Evolutionary conservation across 1,140 invertebrate species (phyloP).

Genomic region (Helicoverpa zea): DNA sequence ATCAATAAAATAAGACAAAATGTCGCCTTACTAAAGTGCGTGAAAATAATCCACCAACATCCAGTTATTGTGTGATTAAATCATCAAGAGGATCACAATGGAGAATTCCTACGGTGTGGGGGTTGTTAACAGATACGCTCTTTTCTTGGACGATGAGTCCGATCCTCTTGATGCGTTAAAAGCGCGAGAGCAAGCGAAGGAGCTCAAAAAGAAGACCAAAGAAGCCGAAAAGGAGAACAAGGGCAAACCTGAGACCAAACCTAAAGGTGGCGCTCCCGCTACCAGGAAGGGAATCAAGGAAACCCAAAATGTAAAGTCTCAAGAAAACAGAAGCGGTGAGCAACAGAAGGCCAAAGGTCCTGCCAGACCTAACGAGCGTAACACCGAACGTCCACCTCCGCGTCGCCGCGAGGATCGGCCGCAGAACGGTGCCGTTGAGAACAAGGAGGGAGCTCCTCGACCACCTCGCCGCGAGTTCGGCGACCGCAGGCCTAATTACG

Average conservation of each 20-base stretch:
- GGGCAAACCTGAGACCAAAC: slow-evolving; percentile 88
- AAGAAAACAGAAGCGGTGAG: slow-evolving; percentile 90
- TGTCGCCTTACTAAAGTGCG: slow-evolving; percentile 84
- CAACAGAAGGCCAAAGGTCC: slow-evolving; percentile 85
- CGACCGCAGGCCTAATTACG: slow-evolving; percentile 87
- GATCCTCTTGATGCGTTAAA: slow-evolving; percentile 96
- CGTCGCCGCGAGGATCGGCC: slow-evolving; percentile 81
- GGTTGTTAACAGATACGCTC: slow-evolving; percentile 96
- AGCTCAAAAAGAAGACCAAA: slow-evolving; percentile 94
- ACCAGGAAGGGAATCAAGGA: slow-evolving; percentile 90
- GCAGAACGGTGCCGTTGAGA: slow-evolving; percentile 80
- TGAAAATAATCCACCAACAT: slow-evolving; percentile 86
- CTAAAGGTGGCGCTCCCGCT: slow-evolving; percentile 86
- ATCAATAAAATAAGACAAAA: slow-evolving; percentile 87
- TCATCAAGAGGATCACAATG: slow-evolving; percentile 90
- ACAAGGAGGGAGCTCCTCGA: slow-evolving; percentile 76
- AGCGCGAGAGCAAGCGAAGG: slow-evolving; percentile 92
- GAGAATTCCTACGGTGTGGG: slow-evolving; percentile 97
- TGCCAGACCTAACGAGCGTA: slow-evolving; percentile 74
- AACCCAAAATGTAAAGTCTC: slow-evolving; percentile 89
- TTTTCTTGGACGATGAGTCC: slow-evolving; percentile 95
- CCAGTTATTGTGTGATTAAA: slow-evolving; percentile 85
- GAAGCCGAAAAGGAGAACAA: slow-evolving; percentile 96
- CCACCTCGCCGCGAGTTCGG: slow-evolving; percentile 79
- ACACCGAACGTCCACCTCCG: slow-evolving; percentile 76